Base-by-base conservation (phyloP, 2,113 vertebrate species). In the Chaenogobius annularis region DNA sequence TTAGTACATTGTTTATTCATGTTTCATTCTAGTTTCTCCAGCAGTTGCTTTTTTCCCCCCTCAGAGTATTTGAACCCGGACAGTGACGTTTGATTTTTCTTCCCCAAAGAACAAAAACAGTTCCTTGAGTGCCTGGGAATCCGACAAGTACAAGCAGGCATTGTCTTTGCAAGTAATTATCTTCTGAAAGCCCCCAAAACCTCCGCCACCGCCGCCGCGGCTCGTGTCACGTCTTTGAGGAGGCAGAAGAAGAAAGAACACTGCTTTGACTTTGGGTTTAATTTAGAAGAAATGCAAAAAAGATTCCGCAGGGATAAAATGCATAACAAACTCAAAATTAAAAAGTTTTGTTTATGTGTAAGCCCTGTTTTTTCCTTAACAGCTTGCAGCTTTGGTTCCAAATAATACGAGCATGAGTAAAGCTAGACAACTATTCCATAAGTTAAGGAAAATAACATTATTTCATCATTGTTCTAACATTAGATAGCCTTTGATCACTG, bases 301-400 rank as follows among this genome's bases (percentile, higher is more conserved):
- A 71, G 40, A 44, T 23, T 43, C 40, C 19, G 64, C 10, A 12
- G 44, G 44, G 64, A 47, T 26, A 23, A 82, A 76, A 74, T 48
- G 22, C 62, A 67, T 11, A 44, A 64, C 17, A 59, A 17, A 68
- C 50, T 66, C 55, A 37, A 64, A 31, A 20, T 66, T 26, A 75
- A 75, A 71, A 46, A 72, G 7, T 65, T 63, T 52, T 64, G 56
- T 73, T 75, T 70, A 69, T 73, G 64, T 46, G 37, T 70, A 59
- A 9, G 4, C 10, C 23, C 47, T 55, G 56, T n/a, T 72, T 46
- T 23, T 22, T 11, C 55, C 14, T 46, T 13, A 46, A 26, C 48
- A n/a, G 35, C 73, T 65, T 63, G 59, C 46, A 58, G 17, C 11
- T 44, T 40, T 46, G 61, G 35, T 40, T 46, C 20, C 0, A 37